Percentiles rank a stretch among this genome's conserved stretches.
These are phyloP conservation scores for Buphagus erythrorhynchus DNA, from an alignment of 2,797 vertebrate genomes.

Conservation along the genomic window DNA sequence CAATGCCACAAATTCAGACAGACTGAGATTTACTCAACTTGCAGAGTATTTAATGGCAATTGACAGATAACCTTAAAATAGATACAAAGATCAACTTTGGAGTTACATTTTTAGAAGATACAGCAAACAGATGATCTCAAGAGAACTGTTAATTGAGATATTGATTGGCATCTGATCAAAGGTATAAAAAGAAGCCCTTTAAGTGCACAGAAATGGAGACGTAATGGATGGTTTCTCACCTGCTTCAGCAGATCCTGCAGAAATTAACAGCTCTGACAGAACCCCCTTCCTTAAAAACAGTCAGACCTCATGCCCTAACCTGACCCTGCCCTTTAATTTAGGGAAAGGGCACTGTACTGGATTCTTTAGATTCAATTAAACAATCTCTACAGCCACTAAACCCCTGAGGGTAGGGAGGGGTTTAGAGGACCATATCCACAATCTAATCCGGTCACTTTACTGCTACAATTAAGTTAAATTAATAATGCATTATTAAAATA, in stretches of 20 bases:
- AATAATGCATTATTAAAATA: background rate
- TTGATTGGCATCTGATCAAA: background rate
- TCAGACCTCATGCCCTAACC: background rate
- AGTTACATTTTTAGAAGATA: background rate
- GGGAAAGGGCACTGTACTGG: background rate
- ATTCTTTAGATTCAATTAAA: background rate
- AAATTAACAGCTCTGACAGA: background rate
- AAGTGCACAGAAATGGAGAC: background rate
- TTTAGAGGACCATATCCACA: background rate
- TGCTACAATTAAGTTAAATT: background rate
- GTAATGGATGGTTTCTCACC: background rate
- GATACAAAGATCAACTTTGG: background rate
- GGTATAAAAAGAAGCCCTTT: background rate
- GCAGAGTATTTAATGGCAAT: background rate
- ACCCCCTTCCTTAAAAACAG: background rate
- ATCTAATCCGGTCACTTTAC: background rate
- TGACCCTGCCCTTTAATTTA: background rate
- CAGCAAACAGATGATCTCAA: background rate
- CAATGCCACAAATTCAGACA: background rate
- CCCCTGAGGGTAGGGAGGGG: fast-evolving
- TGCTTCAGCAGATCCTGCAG: background rate
- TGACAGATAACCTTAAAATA: background rate
- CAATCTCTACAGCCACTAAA: background rate
- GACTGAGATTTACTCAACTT: background rate
- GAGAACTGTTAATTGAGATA: background rate